phyloP scores from a whole-genome alignment of 2,113 vertebrate species.

The Charadrius vociferus region DNA sequence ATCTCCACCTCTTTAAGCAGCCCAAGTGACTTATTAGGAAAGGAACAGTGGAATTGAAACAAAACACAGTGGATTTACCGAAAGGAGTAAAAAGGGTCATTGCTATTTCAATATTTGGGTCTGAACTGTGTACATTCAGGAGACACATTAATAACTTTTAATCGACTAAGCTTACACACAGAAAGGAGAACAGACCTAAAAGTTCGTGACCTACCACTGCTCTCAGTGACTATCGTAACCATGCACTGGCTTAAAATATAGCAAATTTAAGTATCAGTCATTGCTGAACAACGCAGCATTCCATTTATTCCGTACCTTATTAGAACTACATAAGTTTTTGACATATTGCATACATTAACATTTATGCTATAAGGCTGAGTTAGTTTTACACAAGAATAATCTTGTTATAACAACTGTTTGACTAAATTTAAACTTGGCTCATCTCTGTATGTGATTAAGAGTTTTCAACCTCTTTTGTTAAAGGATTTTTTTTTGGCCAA shows the following conservation, averaged over 20 bases:
- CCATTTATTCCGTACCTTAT: neutral
- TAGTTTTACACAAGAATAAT: neutral
- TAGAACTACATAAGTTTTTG: neutral
- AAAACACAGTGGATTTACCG: neutral
- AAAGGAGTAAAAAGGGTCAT: neutral
- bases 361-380: neutral
- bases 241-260: neutral
- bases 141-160: neutral
- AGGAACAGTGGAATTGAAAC: fast-evolving
- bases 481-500: neutral
- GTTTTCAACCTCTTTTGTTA: neutral
- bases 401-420: neutral
- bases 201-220: neutral
- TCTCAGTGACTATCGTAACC: neutral
- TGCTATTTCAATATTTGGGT: neutral
- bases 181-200: neutral
- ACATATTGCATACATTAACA: neutral
- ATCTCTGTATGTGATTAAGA: neutral
- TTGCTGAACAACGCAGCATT: neutral
- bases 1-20: neutral
- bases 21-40: neutral
- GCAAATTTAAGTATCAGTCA: neutral
- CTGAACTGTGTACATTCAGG: neutral
- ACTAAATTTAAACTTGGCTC: neutral
- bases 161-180: neutral